A percentile compares a stretch with the other conserved stretches of the same genome.
Evolutionary conservation across 2,888 invertebrate species (phyloP).

Genomic region (Watsonalla binaria): DNA sequence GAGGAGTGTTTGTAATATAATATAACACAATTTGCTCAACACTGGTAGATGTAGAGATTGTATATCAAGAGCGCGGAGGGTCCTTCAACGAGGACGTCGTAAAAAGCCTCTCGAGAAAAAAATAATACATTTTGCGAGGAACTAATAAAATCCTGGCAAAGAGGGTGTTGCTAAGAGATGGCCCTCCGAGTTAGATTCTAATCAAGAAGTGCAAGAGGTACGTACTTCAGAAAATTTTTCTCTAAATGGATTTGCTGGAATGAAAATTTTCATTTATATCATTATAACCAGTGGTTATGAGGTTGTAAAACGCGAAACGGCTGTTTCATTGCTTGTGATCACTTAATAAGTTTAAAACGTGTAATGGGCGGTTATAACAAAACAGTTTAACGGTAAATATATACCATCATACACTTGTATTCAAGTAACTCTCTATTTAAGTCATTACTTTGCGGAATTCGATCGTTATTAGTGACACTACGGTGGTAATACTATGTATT

Average conservation of each 20-base stretch:
- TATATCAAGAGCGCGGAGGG: constrained; percentile 1
- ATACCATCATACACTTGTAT: too few species aligned
- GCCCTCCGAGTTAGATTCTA: not conserved
- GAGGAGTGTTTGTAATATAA: too few species aligned
- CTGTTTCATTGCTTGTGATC: not conserved
- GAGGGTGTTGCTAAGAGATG: constrained; percentile 12
- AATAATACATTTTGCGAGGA: constrained; percentile 6
- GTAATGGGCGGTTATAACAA: not conserved
- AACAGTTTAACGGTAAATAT: too few species aligned
- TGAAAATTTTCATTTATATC: too few species aligned
- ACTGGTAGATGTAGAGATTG: constrained; percentile 1
- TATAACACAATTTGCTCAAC: not conserved
- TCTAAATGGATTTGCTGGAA: not conserved
- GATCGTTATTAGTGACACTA: too few species aligned
- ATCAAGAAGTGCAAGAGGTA: constrained; percentile 1
- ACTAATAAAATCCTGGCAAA: constrained; percentile 4
- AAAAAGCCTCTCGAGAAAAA: constrained; percentile 2
- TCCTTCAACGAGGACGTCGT: not conserved
- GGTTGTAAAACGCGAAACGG: not conserved
- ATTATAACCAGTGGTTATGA: not conserved
- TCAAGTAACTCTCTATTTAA: too few species aligned
- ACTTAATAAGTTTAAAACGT: not conserved
- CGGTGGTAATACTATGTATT: too few species aligned
- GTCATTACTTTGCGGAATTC: too few species aligned
- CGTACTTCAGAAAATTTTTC: not conserved